Conservation (phyloP, 2,113 vertebrate species). For the Coptodon bakossiorum region DNA sequence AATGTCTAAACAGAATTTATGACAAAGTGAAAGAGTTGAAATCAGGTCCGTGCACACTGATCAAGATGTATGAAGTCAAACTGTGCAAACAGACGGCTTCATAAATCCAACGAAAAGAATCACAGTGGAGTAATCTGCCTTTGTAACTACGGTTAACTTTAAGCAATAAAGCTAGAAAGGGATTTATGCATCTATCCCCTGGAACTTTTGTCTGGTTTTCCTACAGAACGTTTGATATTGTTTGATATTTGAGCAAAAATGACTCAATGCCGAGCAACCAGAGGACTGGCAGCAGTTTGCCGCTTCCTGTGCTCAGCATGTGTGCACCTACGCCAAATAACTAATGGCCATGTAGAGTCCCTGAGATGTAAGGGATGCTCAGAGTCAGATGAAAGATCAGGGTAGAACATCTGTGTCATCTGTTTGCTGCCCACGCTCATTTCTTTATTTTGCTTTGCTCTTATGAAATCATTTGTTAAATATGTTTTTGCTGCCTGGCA, state of each 20-base stretch:
- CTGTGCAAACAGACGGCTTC: not conserved
- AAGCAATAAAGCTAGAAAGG: not conserved
- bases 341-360: conserved; percentile 16
- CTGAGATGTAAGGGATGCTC: not conserved
- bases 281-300: not conserved
- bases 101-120: not conserved
- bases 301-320: not conserved
- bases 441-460: conserved; percentile 5
- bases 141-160: not conserved
- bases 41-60: not conserved
- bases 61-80: not conserved
- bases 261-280: not conserved
- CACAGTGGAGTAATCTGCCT: not conserved
- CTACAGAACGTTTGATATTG: not conserved
- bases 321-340: conserved; percentile 9
- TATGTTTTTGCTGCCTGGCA: not conserved
- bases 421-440: not conserved
- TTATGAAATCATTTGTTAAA: conserved; percentile 32
- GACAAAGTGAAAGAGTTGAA: not conserved
- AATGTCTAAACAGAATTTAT: not conserved
- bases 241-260: not conserved
- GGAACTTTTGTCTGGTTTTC: not conserved
- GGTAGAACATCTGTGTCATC: conserved; percentile 24
- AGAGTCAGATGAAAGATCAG: conserved; percentile 17
- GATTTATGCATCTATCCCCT: not conserved